Evolutionary conservation across 2,888 invertebrate genomes (phyloP).

Genomic region (Macrophya alboannulata): DNA sequence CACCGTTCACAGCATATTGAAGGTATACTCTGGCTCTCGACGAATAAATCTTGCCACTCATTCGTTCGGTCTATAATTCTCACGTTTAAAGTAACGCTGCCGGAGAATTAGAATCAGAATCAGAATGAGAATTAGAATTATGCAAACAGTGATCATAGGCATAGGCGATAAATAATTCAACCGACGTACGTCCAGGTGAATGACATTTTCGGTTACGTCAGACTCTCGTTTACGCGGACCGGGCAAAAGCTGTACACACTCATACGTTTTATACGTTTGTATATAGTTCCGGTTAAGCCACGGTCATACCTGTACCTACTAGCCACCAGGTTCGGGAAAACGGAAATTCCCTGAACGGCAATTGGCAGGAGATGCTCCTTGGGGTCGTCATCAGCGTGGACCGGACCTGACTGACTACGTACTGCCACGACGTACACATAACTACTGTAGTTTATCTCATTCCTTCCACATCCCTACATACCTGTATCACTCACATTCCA

Average conservation of each 20-base stretch:
- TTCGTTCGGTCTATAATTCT: too few species aligned
- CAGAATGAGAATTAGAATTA: conserved; percentile 24
- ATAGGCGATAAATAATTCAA: conserved; percentile 30
- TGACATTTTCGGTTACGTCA: conserved; percentile 19
- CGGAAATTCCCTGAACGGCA: conserved; percentile 69
- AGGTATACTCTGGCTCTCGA: not conserved
- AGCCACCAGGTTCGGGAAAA: conserved; percentile 25
- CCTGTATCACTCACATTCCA: not conserved
- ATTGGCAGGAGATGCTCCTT: conserved; percentile 71
- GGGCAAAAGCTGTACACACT: not conserved
- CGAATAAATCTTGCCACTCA: not conserved
- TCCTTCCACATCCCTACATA: conserved; percentile 53
- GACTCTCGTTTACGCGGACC: not conserved
- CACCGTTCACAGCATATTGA: not conserved
- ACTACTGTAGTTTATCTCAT: not conserved
- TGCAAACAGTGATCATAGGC: conserved; percentile 30
- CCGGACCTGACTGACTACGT: conserved; percentile 72
- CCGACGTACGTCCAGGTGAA: not conserved
- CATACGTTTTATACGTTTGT: not conserved
- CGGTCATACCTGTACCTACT: not conserved
- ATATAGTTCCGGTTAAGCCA: not conserved
- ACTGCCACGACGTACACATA: conserved; percentile 58
- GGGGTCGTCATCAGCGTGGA: conserved; percentile 71
- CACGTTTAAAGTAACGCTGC: too few species aligned
- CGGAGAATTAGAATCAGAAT: not conserved